Evolutionary conservation across 2,113 vertebrate genomes (phyloP).

Genomic region (Orientallactaga bullata): DNA sequence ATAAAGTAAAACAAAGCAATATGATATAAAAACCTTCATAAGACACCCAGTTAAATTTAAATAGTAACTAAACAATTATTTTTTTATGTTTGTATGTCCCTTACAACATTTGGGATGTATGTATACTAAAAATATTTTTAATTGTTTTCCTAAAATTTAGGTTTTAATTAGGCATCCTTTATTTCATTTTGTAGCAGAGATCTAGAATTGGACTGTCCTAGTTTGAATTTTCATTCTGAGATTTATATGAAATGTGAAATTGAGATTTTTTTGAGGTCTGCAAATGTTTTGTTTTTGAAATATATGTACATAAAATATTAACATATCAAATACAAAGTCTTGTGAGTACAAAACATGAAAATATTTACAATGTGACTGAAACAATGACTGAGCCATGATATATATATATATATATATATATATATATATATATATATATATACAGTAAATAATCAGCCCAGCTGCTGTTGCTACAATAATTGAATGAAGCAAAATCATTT

Average conservation of each 20-base stretch:
- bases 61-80: not conserved
- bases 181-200: not conserved
- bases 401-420: no score
- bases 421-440: no score
- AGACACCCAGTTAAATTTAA: not conserved
- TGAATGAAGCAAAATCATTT: not conserved
- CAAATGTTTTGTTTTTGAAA: not conserved
- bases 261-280: not conserved
- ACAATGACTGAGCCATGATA: not conserved
- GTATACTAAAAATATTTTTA: not conserved
- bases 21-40: not conserved
- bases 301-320: not conserved
- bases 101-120: not conserved
- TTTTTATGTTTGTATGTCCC: not conserved
- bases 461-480: not conserved
- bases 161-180: not conserved
- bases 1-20: not conserved
- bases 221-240: not conserved
- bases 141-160: not conserved
- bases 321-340: not conserved
- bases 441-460: slow-evolving; percentile 16
- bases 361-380: not conserved
- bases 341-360: not conserved
- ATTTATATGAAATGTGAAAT: not conserved
- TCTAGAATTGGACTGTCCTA: not conserved